Evolutionary conservation across 2,888 invertebrate species (phyloP), one percentile per base, ranked within the genome.

Genomic region (Acanthosepion esculentum): DNA sequence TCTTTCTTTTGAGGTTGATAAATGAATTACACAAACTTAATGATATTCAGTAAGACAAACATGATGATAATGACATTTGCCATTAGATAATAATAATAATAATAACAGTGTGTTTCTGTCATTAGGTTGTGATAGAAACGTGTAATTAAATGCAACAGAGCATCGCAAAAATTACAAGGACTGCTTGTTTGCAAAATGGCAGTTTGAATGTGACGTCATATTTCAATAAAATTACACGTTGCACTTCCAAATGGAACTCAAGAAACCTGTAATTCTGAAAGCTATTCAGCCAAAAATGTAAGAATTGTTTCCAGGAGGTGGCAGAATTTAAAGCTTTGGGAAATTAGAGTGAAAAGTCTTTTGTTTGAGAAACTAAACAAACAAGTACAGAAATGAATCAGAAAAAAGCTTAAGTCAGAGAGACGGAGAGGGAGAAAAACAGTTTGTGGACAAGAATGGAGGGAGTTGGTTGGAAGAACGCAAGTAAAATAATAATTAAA

Each of bases 151-250:
- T 78, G 78, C 78, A 78, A 78, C 33, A 78, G 78, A 78, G 78
- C 78, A 78, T 15, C 15, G 78, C 15, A 78, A 78, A 78, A 78
- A n/a, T 78, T 59, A 59, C 59, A 59, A 59, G 59, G 78, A 78
- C 78, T n/a, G 78, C 33, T 78, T 33, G 33, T 78, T 78, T n/a
- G 78, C 78, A 78, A 78, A 78, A 12, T 78, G 78, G n/a, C 78
- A 78, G 78, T 78, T n/a, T 78, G 78, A n/a, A 78, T 78, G 78
- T 78, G 78, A 78, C 78, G 78, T 78, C 78, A 78, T 78, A 78
- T 78, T 78, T 78, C 78, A 33, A 33, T 78, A 33, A 78, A 78
- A 78, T 78, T 78, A 78, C 78, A 78, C 33, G 78, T 78, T 78
- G n/a, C 78, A 33, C 78, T 15, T 78, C n/a, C n/a, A 12, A 78